Percentiles rank a stretch among this genome's conserved stretches.
phyloP scores from a whole-genome alignment of 2,888 invertebrate genomes.

The Dryadula phaetusa region DNA sequence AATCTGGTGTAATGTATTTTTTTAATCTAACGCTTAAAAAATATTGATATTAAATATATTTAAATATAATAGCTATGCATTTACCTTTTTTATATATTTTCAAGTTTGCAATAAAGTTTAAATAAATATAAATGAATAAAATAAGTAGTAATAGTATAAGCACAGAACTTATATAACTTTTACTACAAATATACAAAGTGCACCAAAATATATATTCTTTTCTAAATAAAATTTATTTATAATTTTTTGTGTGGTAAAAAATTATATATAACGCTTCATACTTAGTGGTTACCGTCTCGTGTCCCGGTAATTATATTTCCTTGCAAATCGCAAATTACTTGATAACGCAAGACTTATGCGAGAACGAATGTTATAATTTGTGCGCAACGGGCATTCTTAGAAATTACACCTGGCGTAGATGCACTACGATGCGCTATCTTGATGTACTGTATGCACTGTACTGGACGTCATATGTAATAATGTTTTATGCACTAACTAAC shows the following conservation, averaged over 20 bases:
- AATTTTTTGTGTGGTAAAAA: neutral
- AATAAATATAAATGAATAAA: neutral
- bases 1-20: too few relatives aligned
- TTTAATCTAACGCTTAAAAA: too few relatives aligned
- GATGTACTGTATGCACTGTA: constrained; percentile 18
- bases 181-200: too few relatives aligned
- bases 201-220: too few relatives aligned
- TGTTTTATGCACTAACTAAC: constrained; percentile 21
- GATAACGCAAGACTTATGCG: constrained; percentile 36
- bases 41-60: too few relatives aligned
- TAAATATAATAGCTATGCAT: too few relatives aligned
- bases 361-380: constrained; percentile 33
- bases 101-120: too few relatives aligned
- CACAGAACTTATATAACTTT: too few relatives aligned
- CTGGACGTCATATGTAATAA: constrained; percentile 22
- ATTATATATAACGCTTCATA: neutral
- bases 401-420: constrained; percentile 31
- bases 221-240: neutral
- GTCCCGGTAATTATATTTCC: constrained; percentile 26
- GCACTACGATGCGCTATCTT: constrained; percentile 23
- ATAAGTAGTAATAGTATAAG: neutral
- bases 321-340: constrained; percentile 33
- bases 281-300: neutral
- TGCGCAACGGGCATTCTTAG: constrained; percentile 34
- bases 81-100: too few relatives aligned